Evolutionary conservation across 2,797 vertebrate genomes (phyloP).

Genomic region (Cynopterus sphinx): DNA sequence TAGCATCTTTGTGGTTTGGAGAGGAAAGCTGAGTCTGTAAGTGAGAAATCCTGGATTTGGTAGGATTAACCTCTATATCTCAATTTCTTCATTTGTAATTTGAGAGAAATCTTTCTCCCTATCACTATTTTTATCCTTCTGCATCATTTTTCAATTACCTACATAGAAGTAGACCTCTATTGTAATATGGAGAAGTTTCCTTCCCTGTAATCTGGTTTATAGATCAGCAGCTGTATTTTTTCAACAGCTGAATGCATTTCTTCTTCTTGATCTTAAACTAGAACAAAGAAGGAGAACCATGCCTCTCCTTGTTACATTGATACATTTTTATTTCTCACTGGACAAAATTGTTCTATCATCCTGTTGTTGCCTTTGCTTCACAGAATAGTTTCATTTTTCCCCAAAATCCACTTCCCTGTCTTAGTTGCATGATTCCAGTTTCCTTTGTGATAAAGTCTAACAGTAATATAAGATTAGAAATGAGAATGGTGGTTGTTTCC

Average conservation of each 20-base stretch:
- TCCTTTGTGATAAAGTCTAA: constrained; percentile 54
- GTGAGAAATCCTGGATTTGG: background rate
- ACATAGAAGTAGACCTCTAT: background rate
- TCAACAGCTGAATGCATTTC: background rate
- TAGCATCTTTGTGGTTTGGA: background rate
- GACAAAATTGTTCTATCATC: background rate
- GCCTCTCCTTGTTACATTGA: background rate
- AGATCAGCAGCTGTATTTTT: background rate
- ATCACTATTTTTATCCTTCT: background rate
- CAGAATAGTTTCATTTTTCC: background rate
- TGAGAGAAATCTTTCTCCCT: background rate
- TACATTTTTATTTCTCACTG: background rate
- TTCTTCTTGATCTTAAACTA: background rate
- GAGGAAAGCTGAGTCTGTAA: background rate
- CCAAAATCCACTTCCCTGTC: background rate
- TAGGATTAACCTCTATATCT: background rate
- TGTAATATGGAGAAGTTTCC: background rate
- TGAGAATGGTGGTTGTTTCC: constrained; percentile 3
- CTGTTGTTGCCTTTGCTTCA: background rate
- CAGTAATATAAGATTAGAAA: background rate
- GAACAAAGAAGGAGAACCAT: background rate
- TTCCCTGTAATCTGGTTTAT: background rate
- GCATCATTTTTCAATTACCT: background rate
- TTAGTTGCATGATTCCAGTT: constrained; percentile 56
- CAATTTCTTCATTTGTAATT: background rate